Base-by-base conservation (phyloP, 2,113 vertebrate genomes). In the Dolichallabes microphthalmus region DNA sequence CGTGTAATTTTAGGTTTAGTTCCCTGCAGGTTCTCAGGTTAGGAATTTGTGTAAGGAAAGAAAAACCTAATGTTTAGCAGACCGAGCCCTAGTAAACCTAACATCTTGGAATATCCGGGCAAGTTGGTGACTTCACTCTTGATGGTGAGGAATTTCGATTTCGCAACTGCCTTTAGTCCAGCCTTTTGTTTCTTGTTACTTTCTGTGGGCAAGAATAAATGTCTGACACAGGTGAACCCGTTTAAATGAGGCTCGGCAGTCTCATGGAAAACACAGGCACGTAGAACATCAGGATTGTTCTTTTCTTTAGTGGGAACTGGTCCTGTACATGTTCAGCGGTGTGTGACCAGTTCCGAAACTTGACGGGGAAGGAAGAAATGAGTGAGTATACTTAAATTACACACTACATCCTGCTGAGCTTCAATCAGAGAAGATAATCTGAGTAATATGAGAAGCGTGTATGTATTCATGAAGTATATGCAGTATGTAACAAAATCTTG, bases 351-450 rank as follows among this genome's bases (percentile, higher is more conserved):
- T 19, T 12, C 0, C n/a, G 35, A 35, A 9, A 77, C 61, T 17
- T 74, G 30, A 57, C n/a, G 15, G 35, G 25, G 30, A 85, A 63
- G 39, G 71, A 50, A 69, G 74, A 75, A 57, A 87, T 87, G 87
- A 78, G 87, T 87, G 63, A 87, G 87, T 87, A 84, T 58, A 71
- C 45, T 45, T n/a, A 17, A 76, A 55, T 11, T 57, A 15, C n/a
- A 27, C 12, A 19, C 53, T 3, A 55, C 5, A 52, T 13, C 39
- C 11, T n/a, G 12, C 11, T n/a, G 20, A 50, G 39, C 69, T 74
- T 74, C 11, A 2, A 22, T 2, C 17, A 39, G 7, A 71, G 45
- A 11, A 52, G 4, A 74, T 50, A 25, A 25, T 45, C 7, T 8
- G 55, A 57, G 35, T 74, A 50, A 74, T n/a, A 15, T 17, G 25